A percentile compares a stretch with the other conserved stretches of the same genome.
These are phyloP conservation scores for Anomalospiza imberbis DNA, from an alignment of 2,797 vertebrate genomes.

Conservation along the genomic window DNA sequence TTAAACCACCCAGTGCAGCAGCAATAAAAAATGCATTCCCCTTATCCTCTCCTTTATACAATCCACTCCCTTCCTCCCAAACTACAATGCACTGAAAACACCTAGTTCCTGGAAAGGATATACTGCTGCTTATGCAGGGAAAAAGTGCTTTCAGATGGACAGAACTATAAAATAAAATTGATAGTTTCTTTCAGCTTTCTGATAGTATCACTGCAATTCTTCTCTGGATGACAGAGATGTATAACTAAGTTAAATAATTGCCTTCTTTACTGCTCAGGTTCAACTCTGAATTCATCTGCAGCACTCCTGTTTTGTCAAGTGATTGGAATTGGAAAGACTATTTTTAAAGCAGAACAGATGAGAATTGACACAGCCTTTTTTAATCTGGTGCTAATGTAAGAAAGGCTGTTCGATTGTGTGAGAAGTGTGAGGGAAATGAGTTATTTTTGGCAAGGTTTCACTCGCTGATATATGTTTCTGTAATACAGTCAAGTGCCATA, in stretches of 20 bases:
- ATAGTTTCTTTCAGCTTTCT: not conserved
- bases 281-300: not conserved
- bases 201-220: not conserved
- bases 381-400: not conserved
- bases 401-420: not conserved
- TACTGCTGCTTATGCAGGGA: not conserved
- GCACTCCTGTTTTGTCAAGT: not conserved
- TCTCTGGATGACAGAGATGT: not conserved
- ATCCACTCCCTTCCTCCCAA: not conserved
- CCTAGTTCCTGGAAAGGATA: not conserved
- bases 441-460: not conserved
- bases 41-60: not conserved
- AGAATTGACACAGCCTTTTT: not conserved
- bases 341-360: not conserved
- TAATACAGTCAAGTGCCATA: not conserved
- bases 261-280: not conserved
- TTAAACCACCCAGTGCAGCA: not conserved
- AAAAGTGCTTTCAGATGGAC: not conserved
- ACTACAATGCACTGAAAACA: not conserved
- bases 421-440: not conserved
- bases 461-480: not conserved
- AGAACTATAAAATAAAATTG: not conserved
- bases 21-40: not conserved
- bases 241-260: not conserved
- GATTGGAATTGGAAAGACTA: not conserved